Evolutionary conservation across 1,140 invertebrate species (phyloP).

Genomic region (Hyles vespertilio): DNA sequence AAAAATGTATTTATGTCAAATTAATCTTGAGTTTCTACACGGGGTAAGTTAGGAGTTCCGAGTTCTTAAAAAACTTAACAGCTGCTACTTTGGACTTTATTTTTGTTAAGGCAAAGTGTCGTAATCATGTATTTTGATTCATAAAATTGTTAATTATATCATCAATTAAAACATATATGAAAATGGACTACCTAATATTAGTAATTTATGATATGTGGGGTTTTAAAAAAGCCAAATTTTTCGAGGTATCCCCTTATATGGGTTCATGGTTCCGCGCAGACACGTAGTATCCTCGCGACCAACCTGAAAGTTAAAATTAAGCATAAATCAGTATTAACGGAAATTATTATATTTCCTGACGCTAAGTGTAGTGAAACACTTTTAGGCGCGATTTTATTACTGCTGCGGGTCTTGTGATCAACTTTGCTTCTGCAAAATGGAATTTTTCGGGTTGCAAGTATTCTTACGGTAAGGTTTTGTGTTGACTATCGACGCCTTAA

Average conservation of each 20-base stretch:
- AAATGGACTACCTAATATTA: no score
- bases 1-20: no score
- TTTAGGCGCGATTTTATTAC: conserved; percentile 14
- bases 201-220: no score
- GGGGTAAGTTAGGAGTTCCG: no score
- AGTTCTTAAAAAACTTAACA: no score
- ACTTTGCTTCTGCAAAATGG: conserved; percentile 11
- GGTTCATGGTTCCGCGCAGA: conserved; percentile 1
- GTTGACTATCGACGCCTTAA: conserved; percentile 58
- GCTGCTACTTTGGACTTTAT: no score
- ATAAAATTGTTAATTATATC: no score
- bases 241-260: neutral
- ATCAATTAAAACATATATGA: no score
- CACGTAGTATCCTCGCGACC: neutral
- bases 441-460: neutral
- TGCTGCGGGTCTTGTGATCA: conserved; percentile 6
- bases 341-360: conserved; percentile 10
- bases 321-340: neutral
- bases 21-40: no score
- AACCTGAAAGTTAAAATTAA: conserved; percentile 1
- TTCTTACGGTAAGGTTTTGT: conserved; percentile 27
- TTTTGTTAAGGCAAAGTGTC: no score
- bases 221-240: no score
- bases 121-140: no score
- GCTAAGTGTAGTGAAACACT: conserved; percentile 12